Percentiles rank a stretch among this genome's conserved stretches.
Conservation (phyloP, 2,113 vertebrate genomes). For the Phycodurus eques region DNA sequence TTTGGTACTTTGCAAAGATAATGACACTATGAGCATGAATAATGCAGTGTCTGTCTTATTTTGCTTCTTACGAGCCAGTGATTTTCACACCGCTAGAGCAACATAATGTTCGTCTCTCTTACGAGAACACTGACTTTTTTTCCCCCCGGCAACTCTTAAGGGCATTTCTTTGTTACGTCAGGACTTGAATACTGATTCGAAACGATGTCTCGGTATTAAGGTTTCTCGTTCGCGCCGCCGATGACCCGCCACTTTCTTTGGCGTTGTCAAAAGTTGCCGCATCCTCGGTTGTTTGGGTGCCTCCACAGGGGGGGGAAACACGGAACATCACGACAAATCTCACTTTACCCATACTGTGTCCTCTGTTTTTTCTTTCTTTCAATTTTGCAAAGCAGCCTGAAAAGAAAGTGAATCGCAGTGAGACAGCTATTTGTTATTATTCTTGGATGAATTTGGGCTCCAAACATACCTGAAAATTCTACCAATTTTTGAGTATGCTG, state of each 20-base stretch:
- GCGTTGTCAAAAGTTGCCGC: constrained; percentile 64
- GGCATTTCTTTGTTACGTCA: constrained; percentile 21
- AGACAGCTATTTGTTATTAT: neutral
- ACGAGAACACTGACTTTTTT: constrained; percentile 27
- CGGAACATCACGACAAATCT: constrained; percentile 45
- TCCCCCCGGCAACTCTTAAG: constrained; percentile 17
- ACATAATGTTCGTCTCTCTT: constrained; percentile 31
- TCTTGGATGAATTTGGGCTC: too few species aligned
- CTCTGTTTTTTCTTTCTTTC: constrained; percentile 30
- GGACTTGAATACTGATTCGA: constrained; percentile 32
- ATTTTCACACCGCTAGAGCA: constrained; percentile 32
- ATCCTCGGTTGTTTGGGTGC: constrained; percentile 56
- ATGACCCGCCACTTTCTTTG: constrained; percentile 67
- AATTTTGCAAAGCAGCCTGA: constrained; percentile 24
- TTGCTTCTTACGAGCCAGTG: constrained; percentile 21
- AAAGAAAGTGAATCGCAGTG: neutral
- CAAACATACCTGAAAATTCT: too few species aligned
- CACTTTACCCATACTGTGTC: constrained; percentile 43
- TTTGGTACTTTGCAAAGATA: constrained; percentile 54
- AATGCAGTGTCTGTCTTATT: constrained; percentile 53
- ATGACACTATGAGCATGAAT: constrained; percentile 67
- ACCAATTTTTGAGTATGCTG: too few species aligned
- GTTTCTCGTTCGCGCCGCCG: constrained; percentile 33
- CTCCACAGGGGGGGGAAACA: constrained; percentile 26
- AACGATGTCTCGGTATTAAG: constrained; percentile 2